Conservation (phyloP, 1,140 invertebrate species). For the Drosophila willistoni region DNA sequence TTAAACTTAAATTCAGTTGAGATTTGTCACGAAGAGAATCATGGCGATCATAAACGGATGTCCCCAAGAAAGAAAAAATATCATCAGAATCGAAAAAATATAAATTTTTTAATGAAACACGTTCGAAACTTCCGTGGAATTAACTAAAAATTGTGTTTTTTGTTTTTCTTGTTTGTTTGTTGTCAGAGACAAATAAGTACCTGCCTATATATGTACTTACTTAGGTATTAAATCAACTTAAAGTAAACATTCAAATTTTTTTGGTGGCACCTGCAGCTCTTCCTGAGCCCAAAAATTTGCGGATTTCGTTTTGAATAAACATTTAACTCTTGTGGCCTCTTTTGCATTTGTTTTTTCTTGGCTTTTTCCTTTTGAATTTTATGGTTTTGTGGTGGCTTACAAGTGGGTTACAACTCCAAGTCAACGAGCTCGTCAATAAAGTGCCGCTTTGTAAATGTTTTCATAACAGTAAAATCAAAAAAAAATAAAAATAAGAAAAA, state of each 20-base stretch:
- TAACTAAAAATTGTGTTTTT: conserved; percentile 6
- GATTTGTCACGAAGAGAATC: conserved; percentile 61
- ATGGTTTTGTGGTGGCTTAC: neutral
- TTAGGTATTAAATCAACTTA: conserved; percentile 21
- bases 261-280: conserved; percentile 43
- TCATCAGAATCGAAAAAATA: conserved; percentile 12
- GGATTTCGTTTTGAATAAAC: conserved; percentile 4
- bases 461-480: conserved; percentile 38
- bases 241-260: conserved; percentile 27
- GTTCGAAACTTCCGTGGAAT: conserved; percentile 56
- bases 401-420: conserved; percentile 52
- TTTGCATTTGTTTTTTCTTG: conserved; percentile 44
- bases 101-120: conserved; percentile 33
- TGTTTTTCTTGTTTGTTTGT: neutral
- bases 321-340: conserved; percentile 52
- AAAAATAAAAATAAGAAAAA: conserved; percentile 2
- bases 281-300: conserved; percentile 14
- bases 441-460: conserved; percentile 41
- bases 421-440: conserved; percentile 54
- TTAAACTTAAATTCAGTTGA: conserved; percentile 44
- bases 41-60: conserved; percentile 52
- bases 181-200: neutral
- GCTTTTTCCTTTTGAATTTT: conserved; percentile 23
- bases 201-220: neutral
- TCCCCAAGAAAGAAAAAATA: conserved; percentile 15